Percentiles rank a stretch among this genome's conserved stretches.
Conservation (phyloP, 2,797 vertebrate genomes). For the Spea hammondii region DNA sequence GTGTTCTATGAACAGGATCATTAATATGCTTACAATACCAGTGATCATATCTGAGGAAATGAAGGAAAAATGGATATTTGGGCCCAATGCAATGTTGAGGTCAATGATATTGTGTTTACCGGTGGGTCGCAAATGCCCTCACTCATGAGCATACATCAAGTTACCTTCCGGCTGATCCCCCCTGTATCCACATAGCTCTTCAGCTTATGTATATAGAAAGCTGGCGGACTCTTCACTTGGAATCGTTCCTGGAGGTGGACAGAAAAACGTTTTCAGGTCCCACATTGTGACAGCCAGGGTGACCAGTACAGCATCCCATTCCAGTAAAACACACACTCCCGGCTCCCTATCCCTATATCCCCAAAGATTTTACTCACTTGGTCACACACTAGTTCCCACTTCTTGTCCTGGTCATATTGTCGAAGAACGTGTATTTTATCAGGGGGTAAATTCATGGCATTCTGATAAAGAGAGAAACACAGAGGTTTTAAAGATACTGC, state of each 20-base stretch:
- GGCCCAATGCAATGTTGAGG: no score
- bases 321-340: no score
- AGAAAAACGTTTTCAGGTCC: background rate
- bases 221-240: conserved; percentile 90
- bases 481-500: background rate
- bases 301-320: background rate
- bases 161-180: conserved; percentile 85
- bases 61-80: no score
- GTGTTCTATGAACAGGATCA: no score
- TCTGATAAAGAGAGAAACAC: conserved; percentile 63
- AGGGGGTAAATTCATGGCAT: conserved; percentile 93
- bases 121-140: background rate
- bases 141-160: background rate
- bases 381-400: conserved; percentile 94
- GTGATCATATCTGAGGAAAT: no score
- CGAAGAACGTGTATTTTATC: conserved; percentile 91
- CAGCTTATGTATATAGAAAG: conserved; percentile 88
- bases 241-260: conserved; percentile 80
- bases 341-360: background rate
- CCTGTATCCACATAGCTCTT: conserved; percentile 82
- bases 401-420: conserved; percentile 90
- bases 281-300: background rate
- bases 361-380: conserved; percentile 69
- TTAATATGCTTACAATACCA: no score
- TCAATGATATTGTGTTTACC: no score